Percentiles rank a stretch among this genome's conserved stretches.
These are phyloP conservation scores for Thomomys bottae DNA, from an alignment of 2,113 vertebrate genomes.

Conservation along the genomic window DNA sequence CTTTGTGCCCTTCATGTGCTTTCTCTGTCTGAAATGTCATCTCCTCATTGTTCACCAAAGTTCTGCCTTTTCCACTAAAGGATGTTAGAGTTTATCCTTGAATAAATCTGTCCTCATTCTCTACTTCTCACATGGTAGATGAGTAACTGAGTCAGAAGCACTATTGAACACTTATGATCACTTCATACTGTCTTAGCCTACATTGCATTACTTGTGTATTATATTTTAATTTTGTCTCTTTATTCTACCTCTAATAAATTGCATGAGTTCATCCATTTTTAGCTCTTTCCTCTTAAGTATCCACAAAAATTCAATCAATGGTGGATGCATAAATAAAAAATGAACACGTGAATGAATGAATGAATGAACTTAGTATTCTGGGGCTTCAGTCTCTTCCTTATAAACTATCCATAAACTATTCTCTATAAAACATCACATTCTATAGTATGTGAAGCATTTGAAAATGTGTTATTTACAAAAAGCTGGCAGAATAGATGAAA, in stretches of 20 bases:
- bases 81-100: background rate
- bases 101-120: background rate
- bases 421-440: constrained; percentile 27
- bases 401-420: constrained; percentile 47
- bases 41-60: background rate
- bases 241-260: background rate
- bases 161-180: background rate
- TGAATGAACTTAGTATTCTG: constrained; percentile 5
- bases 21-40: background rate
- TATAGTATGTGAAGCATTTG: constrained; percentile 36
- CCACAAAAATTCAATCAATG: background rate
- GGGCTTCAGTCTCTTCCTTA: constrained; percentile 5
- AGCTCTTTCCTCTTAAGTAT: constrained; percentile 11
- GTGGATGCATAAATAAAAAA: constrained; percentile 42
- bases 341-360: background rate
- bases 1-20: background rate
- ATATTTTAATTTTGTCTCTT: constrained; percentile 11
- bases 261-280: background rate
- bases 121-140: background rate
- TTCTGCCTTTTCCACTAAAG: background rate
- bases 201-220: background rate
- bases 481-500: constrained; percentile 65
- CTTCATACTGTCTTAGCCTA: background rate
- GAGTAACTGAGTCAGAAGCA: fast-evolving
- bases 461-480: constrained; percentile 72